Base-by-base conservation (phyloP, 1,140 invertebrate species). In the Halesus radiatus region DNA sequence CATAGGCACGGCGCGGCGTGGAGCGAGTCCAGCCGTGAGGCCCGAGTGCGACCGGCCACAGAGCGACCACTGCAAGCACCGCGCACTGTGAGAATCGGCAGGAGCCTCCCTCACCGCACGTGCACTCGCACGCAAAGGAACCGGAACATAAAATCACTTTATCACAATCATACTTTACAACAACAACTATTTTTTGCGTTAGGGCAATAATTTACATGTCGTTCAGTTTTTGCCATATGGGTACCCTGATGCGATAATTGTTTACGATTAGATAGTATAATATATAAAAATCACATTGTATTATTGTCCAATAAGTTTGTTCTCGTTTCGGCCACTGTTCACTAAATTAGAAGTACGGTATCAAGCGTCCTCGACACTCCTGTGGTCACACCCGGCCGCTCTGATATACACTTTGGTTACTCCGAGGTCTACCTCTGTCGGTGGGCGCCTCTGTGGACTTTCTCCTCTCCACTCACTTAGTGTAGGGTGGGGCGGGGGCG, bases 181-280 rank as follows among this genome's bases (percentile, higher is more conserved):
- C 80, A 81, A 78, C 80, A 79, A 81, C 75, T 78, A 80, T 64
- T 80, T 45, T 32, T 29, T 76, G 70, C 66, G 66, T 70, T 50
- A 76, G 80, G 80, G 80, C 74, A 74, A 56, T 81, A 75, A 74
- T 81, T 73, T 79, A 81, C 60, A 60, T 37, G 73, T 81, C 77
- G 58, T 73, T 78, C 80, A 72, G 77, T 73, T 79, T 78, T 81
- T 78, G 66, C 77, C 66, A 66, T 72, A 81, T 76, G 78, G 78
- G 78, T 82, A 82, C 81, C 81, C 81, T 82, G 81, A 82, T 82
- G 81, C 81, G 81, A 82, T 82, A 82, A 80, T 81, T 80, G 81
- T 82, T 80, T 80, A 82, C 78, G 78, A 75, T 82, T 82, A 82
- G 54, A 68, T 54, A 50, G 37, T 64, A 78, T 73, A 74, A 56